Conservation (phyloP, 2,888 invertebrate genomes). For the Phragmatobia fuliginosa region DNA sequence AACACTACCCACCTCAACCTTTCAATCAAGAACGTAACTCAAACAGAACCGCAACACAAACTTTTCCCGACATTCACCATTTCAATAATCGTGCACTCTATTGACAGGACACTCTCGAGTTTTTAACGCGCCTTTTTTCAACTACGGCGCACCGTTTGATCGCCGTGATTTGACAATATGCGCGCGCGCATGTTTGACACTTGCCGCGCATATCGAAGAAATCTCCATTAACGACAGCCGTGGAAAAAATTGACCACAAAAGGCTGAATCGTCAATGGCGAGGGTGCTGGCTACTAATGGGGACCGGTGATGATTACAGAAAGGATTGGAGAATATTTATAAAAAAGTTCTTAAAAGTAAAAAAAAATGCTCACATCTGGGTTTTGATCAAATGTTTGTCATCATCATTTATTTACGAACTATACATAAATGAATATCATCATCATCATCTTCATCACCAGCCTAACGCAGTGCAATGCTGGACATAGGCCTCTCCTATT, state of each 20-base stretch:
- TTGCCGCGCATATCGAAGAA: constrained; percentile 73
- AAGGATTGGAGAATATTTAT: constrained; percentile 38
- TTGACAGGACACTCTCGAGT: constrained; percentile 73
- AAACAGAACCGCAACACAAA: constrained; percentile 48
- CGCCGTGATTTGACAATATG: constrained; percentile 80
- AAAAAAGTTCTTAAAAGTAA: neutral
- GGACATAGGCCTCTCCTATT: too few species aligned
- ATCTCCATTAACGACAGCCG: constrained; percentile 82
- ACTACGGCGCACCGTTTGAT: constrained; percentile 75
- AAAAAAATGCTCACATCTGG: neutral
- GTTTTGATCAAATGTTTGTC: too few species aligned
- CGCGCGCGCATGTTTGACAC: constrained; percentile 73
- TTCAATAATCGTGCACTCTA: constrained; percentile 65
- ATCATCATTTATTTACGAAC: too few species aligned
- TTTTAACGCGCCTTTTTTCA: constrained; percentile 57
- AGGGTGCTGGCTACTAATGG: constrained; percentile 83
- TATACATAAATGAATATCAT: too few species aligned
- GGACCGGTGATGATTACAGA: constrained; percentile 55
- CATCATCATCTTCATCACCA: too few species aligned
- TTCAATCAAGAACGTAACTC: constrained; percentile 35
- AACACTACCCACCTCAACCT: constrained; percentile 16
- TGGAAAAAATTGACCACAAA: constrained; percentile 79
- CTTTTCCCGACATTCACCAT: constrained; percentile 57
- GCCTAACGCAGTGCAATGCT: too few species aligned
- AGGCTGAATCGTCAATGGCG: constrained; percentile 81